phyloP scores from a whole-genome alignment of 2,797 vertebrate genomes.

The Centroberyx gerrardi region DNA sequence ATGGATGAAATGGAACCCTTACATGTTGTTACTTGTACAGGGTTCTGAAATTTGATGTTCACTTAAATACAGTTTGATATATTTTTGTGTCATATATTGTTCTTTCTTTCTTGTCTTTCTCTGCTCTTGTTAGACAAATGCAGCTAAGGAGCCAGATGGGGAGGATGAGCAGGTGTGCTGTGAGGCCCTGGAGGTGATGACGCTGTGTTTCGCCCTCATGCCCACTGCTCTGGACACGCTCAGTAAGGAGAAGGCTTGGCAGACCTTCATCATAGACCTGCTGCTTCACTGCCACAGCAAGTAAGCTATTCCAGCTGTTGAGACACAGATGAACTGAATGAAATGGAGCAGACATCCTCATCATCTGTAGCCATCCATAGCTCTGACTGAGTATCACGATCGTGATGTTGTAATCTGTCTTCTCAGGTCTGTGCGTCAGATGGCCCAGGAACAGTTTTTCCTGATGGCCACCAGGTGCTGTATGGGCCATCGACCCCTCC shows the following conservation, averaged over 20 bases:
- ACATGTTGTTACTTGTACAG: not conserved
- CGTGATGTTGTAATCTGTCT: conserved; percentile 17
- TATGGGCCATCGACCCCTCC: conserved; percentile 98
- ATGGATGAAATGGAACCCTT: not conserved
- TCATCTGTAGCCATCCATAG: not conserved
- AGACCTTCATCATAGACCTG: conserved; percentile 98
- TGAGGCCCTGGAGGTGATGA: conserved; percentile 99
- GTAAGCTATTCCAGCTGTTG: conserved; percentile 76
- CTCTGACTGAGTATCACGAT: not conserved
- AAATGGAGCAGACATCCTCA: not conserved
- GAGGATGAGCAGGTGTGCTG: conserved; percentile 99
- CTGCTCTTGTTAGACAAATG: conserved; percentile 89
- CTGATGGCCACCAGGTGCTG: conserved; percentile 99
- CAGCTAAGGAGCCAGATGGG: conserved; percentile 94
- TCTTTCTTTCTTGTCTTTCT: not conserved
- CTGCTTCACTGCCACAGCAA: conserved; percentile 99
- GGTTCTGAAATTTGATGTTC: not conserved
- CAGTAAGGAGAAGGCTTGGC: conserved; percentile 99
- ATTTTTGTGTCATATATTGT: not conserved
- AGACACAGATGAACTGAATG: not conserved
- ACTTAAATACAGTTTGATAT: not conserved
- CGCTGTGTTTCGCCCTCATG: conserved; percentile 97
- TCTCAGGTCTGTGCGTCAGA: conserved; percentile 96
- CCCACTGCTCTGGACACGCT: conserved; percentile 97
- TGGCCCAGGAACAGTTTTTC: conserved; percentile 99